Percentiles rank a stretch among this genome's conserved stretches.
phyloP scores from a whole-genome alignment of 1,140 invertebrate species.

The Pseudomyrmex dendroicus region DNA sequence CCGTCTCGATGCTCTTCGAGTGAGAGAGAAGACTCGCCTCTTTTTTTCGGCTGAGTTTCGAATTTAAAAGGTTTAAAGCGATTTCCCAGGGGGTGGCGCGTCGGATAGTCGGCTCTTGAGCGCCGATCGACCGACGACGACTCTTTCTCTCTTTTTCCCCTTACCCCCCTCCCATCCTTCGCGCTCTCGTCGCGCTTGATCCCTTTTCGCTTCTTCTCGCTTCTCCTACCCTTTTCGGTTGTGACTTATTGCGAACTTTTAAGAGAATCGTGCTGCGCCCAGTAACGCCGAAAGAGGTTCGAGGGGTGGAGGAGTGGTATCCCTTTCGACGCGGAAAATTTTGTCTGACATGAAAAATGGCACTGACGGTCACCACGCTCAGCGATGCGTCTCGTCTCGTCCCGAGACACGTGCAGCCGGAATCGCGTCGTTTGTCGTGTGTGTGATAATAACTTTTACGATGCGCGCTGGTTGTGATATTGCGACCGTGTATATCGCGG shows the following conservation, averaged over 20 bases:
- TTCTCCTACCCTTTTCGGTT: slow-evolving; percentile 30
- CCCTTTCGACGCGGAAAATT: slow-evolving; percentile 45
- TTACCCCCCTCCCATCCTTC: not conserved
- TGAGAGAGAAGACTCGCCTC: slow-evolving; percentile 45
- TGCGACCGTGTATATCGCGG: slow-evolving; percentile 28
- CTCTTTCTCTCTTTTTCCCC: slow-evolving; percentile 36
- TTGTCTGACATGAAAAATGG: slow-evolving; percentile 61
- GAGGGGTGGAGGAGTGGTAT: not conserved
- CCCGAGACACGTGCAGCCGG: slow-evolving; percentile 31
- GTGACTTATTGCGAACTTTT: slow-evolving; percentile 75
- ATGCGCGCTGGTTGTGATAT: slow-evolving; percentile 62
- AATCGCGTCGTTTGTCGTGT: slow-evolving; percentile 56
- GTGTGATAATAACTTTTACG: slow-evolving; percentile 71
- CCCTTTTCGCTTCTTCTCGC: slow-evolving; percentile 35
- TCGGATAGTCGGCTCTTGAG: slow-evolving; percentile 76
- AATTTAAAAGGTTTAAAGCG: slow-evolving; percentile 86
- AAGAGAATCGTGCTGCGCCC: slow-evolving; percentile 27
- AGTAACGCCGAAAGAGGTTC: not conserved
- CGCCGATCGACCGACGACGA: slow-evolving; percentile 70
- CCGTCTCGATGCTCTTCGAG: slow-evolving; percentile 54
- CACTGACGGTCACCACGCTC: not conserved
- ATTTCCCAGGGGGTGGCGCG: slow-evolving; percentile 83
- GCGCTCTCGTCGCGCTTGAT: slow-evolving; percentile 20
- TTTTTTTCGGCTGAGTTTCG: slow-evolving; percentile 64
- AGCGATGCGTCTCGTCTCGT: slow-evolving; percentile 17